Conservation (phyloP, 2,797 vertebrate genomes). For the Antennarius maculatus region DNA sequence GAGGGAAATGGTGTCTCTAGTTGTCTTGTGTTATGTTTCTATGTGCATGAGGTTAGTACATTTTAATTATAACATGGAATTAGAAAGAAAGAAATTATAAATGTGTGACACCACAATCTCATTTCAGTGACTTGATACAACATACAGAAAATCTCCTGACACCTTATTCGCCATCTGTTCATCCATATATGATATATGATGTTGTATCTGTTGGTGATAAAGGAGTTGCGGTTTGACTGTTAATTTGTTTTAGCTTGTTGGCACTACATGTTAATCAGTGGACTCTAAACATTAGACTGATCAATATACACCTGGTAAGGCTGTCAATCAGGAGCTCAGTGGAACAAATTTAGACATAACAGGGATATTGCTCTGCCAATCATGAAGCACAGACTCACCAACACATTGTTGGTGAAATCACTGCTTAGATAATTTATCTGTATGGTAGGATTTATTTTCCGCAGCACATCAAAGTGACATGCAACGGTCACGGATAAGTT, state of each 20-base stretch:
- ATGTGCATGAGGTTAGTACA: background rate
- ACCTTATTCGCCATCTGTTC: background rate
- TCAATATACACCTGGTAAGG: constrained; percentile 25
- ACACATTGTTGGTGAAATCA: background rate
- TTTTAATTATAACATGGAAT: background rate
- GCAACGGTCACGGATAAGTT: background rate
- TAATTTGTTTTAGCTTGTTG: constrained; percentile 12
- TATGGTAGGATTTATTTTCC: background rate
- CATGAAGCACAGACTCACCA: background rate
- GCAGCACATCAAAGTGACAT: background rate
- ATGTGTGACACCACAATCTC: no score
- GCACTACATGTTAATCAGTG: constrained; percentile 8
- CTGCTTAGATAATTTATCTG: background rate
- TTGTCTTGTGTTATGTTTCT: background rate
- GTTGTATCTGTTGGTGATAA: background rate
- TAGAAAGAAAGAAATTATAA: background rate
- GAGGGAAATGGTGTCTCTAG: background rate
- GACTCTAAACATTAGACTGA: constrained; percentile 18
- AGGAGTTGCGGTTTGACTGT: background rate
- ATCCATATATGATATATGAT: background rate
- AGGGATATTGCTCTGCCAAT: background rate
- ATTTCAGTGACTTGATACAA: background rate
- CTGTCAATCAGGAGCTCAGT: constrained; percentile 5
- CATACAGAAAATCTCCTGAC: background rate
- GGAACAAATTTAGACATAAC: background rate